Evolutionary conservation across 2,888 invertebrate species (phyloP).

Genomic region (Palloptera scutellata): DNA sequence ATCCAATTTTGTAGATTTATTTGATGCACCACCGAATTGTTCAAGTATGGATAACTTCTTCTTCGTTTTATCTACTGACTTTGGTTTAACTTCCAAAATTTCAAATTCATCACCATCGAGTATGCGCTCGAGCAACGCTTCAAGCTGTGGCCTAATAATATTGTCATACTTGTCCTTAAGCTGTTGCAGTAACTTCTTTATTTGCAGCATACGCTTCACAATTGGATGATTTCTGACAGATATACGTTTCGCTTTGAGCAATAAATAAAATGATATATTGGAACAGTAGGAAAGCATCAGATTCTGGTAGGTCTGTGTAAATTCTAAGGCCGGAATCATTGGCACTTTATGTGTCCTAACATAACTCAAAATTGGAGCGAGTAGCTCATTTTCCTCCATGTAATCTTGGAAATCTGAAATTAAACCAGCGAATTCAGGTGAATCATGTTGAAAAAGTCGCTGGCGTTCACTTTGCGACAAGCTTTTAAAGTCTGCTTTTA

Average conservation of each 20-base stretch:
- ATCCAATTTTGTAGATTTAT: neutral
- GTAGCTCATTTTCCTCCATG: conserved; percentile 71
- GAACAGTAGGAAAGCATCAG: conserved; percentile 82
- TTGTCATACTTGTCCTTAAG: conserved; percentile 75
- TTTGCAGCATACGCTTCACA: conserved; percentile 82
- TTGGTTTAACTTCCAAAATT: conserved; percentile 43
- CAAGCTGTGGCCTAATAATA: conserved; percentile 74
- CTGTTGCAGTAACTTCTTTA: conserved; percentile 78
- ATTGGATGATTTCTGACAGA: conserved; percentile 88
- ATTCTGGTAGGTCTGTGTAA: conserved; percentile 75
- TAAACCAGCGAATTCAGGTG: conserved; percentile 84
- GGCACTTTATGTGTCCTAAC: conserved; percentile 71
- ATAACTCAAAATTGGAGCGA: conserved; percentile 74
- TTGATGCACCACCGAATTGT: conserved; percentile 35
- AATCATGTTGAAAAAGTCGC: conserved; percentile 81
- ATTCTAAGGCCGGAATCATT: conserved; percentile 74
- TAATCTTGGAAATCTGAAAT: conserved; percentile 81
- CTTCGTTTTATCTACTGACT: conserved; percentile 25
- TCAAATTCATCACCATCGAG: conserved; percentile 60
- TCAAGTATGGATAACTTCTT: conserved; percentile 47
- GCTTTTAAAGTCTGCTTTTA: conserved; percentile 80
- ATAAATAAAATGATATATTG: conserved; percentile 85
- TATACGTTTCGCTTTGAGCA: conserved; percentile 79
- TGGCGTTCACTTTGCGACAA: conserved; percentile 79
- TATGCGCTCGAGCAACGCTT: conserved; percentile 69